Percentiles rank a stretch among this genome's conserved stretches.
Evolutionary conservation across 2,113 vertebrate genomes (phyloP).

Genomic region (Oreocharis arfaki): DNA sequence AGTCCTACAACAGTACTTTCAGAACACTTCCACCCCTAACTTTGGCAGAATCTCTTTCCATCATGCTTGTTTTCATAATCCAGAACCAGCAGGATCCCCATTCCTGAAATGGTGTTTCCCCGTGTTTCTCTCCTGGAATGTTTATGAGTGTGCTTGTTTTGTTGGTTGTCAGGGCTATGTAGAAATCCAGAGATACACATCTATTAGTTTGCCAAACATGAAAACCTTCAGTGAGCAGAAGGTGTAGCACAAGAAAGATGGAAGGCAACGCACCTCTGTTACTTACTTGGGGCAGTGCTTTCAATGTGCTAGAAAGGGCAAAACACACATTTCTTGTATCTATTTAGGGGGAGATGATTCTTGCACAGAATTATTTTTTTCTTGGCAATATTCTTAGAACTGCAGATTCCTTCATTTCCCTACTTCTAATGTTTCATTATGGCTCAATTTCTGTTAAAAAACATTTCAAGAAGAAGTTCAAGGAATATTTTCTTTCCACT

Average conservation of each 20-base stretch:
- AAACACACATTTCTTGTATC: neutral
- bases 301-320: neutral
- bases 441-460: neutral
- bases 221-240: neutral
- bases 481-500: neutral
- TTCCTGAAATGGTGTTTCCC: neutral
- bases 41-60: neutral
- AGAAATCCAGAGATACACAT: neutral
- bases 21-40: neutral
- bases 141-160: neutral
- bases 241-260: neutral
- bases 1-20: neutral
- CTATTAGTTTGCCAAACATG: neutral
- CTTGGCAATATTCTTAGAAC: neutral
- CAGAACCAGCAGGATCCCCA: neutral
- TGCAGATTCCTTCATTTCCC: neutral
- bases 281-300: neutral
- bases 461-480: neutral
- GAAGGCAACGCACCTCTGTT: neutral
- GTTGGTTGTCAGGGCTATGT: neutral
- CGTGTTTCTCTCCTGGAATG: fast-evolving
- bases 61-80: neutral
- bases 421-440: neutral
- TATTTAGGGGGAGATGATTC: neutral
- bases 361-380: neutral